Base-by-base conservation (phyloP, 1,140 invertebrate species). In the Nylanderia fulva region DNA sequence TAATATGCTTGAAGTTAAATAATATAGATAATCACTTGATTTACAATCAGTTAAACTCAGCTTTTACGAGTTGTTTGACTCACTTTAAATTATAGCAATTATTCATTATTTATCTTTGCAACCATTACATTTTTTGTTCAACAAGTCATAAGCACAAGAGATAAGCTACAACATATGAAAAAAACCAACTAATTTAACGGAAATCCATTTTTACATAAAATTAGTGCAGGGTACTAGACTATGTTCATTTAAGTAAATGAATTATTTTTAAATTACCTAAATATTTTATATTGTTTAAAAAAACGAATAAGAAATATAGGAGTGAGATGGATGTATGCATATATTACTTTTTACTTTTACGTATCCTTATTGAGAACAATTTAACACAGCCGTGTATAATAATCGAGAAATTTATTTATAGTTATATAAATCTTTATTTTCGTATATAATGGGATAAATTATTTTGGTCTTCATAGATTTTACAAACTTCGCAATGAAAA, bases 401-500 rank as follows among this genome's bases (percentile, higher is more conserved):
- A 52, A 48, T 52, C 29, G 33, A 33, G 13, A 0, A 48, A 13
- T 69, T 45, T 36, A 72, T 24, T 0, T 4, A 0, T 2, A 36
- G 21, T 56, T 7, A 6, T 39, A 27, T 58, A 24, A 36, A 36
- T 7, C 3, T 3, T 54, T 72, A 54, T 33, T 56, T 56, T 52
- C 15, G 11, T 42, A 42, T 61, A 11, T n/a, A 75, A 75, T 75
- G 0, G 13, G 9, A 15, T 48, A 48, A 66, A 64, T 33, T 52
- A 27, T 42, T 64, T 77, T 3, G 24, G 21, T 68, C 15, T 29
- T 54, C 29, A 0, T 54, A 36, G 13, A 79, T 79, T 54, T 39
- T 56, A 54, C 11, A 27, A 21, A 15, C 8, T 13, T 33, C 9
- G 29, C 24, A n/a, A 54, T 68, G 52, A 64, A 85, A 79, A 88